Evolutionary conservation across 2,888 invertebrate species (phyloP).

Genomic region (Ariolimax columbianus): DNA sequence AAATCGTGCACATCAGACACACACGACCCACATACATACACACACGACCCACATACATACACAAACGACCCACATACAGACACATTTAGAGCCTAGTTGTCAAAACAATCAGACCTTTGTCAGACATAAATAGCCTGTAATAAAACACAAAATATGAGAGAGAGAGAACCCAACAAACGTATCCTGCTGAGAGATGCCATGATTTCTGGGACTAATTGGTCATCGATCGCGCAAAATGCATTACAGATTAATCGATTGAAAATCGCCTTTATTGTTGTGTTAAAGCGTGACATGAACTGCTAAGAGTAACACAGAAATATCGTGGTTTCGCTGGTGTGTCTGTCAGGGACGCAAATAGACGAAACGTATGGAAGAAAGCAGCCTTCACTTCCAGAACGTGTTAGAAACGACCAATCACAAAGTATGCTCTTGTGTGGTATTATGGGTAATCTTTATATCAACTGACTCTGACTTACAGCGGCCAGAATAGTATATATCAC

Average conservation of each 20-base stretch:
- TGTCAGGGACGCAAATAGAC: background rate
- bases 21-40: background rate
- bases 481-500: too few species aligned
- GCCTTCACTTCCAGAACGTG: background rate
- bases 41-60: background rate
- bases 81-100: background rate
- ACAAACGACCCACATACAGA: background rate
- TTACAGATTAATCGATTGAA: background rate
- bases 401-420: background rate
- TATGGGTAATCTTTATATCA: too few species aligned
- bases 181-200: background rate
- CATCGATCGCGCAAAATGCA: background rate
- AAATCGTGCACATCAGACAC: background rate
- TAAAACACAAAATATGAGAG: background rate
- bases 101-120: background rate
- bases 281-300: background rate
- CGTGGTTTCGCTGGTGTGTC: background rate
- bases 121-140: background rate
- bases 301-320: background rate
- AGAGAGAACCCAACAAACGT: background rate
- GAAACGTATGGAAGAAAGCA: background rate
- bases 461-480: too few species aligned
- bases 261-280: background rate
- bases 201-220: background rate
- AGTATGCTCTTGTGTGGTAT: background rate